Evolutionary conservation across 2,113 vertebrate species (phyloP).

Genomic region (Saguinus imperator): DNA sequence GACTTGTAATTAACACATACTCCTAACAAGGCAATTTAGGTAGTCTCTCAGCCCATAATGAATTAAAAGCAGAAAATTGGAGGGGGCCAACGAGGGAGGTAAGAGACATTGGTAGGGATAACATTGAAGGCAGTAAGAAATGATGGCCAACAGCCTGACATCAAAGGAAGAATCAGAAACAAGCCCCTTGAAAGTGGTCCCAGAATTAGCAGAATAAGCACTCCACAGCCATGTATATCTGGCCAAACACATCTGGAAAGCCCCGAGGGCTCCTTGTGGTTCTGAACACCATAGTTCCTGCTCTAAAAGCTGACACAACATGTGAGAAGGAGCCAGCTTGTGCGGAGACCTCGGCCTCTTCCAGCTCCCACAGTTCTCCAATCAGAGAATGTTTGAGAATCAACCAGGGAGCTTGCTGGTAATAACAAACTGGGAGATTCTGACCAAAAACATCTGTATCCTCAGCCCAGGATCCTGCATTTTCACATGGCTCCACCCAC

Average conservation of each 20-base stretch:
- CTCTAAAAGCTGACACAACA: neutral
- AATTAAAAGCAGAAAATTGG: slow-evolving; percentile 73
- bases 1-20: slow-evolving; percentile 70
- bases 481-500: neutral
- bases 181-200: slow-evolving; percentile 35
- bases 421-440: neutral
- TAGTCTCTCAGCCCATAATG: slow-evolving; percentile 42
- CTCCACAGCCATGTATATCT: neutral
- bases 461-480: neutral
- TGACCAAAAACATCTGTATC: neutral
- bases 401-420: neutral
- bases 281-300: neutral
- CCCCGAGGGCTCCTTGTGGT: neutral
- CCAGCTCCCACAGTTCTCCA: neutral
- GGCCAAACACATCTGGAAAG: slow-evolving; percentile 56
- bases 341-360: neutral
- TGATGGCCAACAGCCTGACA: slow-evolving; percentile 54
- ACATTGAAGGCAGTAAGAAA: slow-evolving; percentile 55
- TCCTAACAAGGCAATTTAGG: slow-evolving; percentile 69
- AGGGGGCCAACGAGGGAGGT: slow-evolving; percentile 18
- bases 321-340: neutral
- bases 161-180: slow-evolving; percentile 68
- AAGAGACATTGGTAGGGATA: slow-evolving; percentile 56
- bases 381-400: neutral
- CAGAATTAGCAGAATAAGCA: slow-evolving; percentile 55